Conservation (phyloP, 64 coral and sea anemone species). For the Montipora efflorescens region DNA sequence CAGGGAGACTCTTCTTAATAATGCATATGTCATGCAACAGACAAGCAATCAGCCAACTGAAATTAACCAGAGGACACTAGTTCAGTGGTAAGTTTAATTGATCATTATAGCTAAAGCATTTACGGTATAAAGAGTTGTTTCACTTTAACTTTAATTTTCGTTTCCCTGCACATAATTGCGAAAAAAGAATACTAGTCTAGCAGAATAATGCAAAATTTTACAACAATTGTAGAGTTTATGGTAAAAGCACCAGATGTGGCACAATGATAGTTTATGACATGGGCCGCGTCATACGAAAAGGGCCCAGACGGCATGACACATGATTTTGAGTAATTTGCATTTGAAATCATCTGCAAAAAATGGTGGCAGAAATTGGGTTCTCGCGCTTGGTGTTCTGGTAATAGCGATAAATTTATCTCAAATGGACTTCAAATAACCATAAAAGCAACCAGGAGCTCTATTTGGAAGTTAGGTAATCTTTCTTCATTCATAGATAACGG, state of each 20-base stretch:
- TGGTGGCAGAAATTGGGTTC: not conserved
- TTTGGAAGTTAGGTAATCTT: not conserved
- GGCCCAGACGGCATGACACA: too few relatives aligned
- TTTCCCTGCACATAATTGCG: too few relatives aligned
- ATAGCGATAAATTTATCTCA: not conserved
- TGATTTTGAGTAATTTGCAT: too few relatives aligned
- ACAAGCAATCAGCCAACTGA: slow-evolving; percentile 52
- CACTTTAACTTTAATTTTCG: not conserved
- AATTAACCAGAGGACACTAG: slow-evolving; percentile 59
- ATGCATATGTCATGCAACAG: slow-evolving; percentile 25
- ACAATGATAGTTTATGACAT: too few relatives aligned
- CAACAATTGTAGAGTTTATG: too few relatives aligned
- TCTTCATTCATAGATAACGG: not conserved
- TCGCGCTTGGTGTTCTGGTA: not conserved
- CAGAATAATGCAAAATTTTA: too few relatives aligned
- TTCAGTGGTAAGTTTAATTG: slow-evolving; percentile 14
- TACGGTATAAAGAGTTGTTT: not conserved
- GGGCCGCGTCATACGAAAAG: too few relatives aligned
- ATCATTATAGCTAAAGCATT: too few relatives aligned
- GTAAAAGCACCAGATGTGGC: too few relatives aligned
- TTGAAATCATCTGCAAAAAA: too few relatives aligned
- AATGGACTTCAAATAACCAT: not conserved
- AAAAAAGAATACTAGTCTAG: too few relatives aligned
- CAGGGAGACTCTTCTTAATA: slow-evolving; percentile 5
- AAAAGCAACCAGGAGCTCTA: not conserved